Base-by-base conservation (phyloP, 2,888 invertebrate genomes). In the Cephus rjabovi region DNA sequence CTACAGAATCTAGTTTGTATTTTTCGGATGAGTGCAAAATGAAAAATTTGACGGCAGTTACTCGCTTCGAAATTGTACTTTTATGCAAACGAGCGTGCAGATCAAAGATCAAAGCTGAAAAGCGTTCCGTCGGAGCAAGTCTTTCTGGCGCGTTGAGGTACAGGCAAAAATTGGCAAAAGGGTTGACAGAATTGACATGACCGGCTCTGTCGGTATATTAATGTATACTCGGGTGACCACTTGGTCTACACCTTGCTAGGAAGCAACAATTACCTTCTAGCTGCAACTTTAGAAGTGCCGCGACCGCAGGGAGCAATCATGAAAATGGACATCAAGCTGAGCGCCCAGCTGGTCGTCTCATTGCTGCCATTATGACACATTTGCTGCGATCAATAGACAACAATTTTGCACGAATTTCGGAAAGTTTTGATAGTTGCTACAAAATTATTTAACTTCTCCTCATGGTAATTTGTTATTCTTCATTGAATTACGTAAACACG, bases 31-130 rank as follows among this genome's bases (percentile, higher is more conserved):
- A 71, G 15, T 15, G 30, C 31, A 71, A 71, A 31, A 71, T 71
- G 31, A 74, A 56, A 69, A 77, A 79, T 79, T 81, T 81, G 71
- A 35, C 77, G 79, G 77, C 74, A 68, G 79, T 83, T 79, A 79
- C 77, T 74, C 76, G 56, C 79, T 78, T 78, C 76, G 75, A 82
- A 83, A 79, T 81, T 56, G 75, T 69, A 73, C 80, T 81, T 82
- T 77, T 79, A 82, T 82, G 80, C 81, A 80, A 81, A 79, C 80
- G 74, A 71, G 71, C 71, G 71, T 71, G 71, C 71, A 71, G 71
- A 71, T 71, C 71, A 71, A 71, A 71, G 71, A 71, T 34, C 31
- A 30, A 33, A 71, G 71, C 30, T 71, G 71, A 71, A 71, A 71
- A 71, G 71, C 33, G 3, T 71, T 71, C 71, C 71, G 71, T 71